Base-by-base conservation (phyloP, 2,797 vertebrate genomes). In the Cebuella pygmaea region DNA sequence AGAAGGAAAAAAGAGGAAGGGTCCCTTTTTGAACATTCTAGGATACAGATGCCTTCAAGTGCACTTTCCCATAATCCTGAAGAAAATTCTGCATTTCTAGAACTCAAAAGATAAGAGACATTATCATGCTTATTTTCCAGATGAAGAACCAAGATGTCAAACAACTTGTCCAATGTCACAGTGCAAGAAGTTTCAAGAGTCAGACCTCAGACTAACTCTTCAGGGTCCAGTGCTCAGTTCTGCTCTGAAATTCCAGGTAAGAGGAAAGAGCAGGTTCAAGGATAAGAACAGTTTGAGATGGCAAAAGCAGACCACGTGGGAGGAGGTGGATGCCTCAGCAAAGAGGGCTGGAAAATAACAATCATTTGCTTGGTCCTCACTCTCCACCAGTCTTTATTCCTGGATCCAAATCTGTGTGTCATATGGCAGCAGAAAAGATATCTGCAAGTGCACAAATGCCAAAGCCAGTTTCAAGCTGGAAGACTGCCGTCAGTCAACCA, bases 381-480 rank as follows among this genome's bases (percentile, higher is more conserved):
- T 93, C 93, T 95, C 88, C 75, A 95, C 93, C 67, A 12, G 26
- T 94, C 95, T 97, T 79, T 95, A 95, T 93, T 97, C 96, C 81
- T 96, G 94, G 96, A 95, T 83, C 78, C 86, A 94, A 93, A 97
- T 96, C 89, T 96, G 89, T 90, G 76, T 93, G 90, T 96, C 97
- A 94, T 90, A 93, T 80, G 97, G 97, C 88, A 96, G 75, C 74
- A 95, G 83, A 80, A 89, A 92, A 89, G 92, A 75, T n/a, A 50
- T 88, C 82, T 91, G n/a, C 85, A 94, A 93, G 96, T 59, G 70
- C 75, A 95, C 93, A 97, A 97, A 97, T 94, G 95, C 94, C 97
- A 95, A 90, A 82, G 97, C 81, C 96, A 95, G 92, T 88, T 80
- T 93, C 95, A 88, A 87, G 92, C 88, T 97, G 96, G 92, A 94